These are phyloP conservation scores for Mya arenaria DNA, from an alignment of 1,140 invertebrate genomes.

Conservation along the genomic window DNA sequence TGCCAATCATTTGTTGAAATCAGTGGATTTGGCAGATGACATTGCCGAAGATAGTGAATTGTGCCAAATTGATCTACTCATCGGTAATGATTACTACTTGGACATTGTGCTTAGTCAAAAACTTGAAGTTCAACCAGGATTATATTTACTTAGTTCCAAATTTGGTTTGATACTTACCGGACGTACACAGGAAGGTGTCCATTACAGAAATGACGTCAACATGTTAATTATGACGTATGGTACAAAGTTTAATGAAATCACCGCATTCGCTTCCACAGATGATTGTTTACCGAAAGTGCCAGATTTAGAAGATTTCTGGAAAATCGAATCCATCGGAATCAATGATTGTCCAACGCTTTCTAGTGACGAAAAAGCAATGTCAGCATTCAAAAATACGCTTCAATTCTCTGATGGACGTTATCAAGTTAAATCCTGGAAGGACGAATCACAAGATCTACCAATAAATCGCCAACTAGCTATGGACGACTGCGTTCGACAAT, in stretches of 20 bases:
- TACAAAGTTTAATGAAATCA: too few relatives aligned
- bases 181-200: too few relatives aligned
- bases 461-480: slow-evolving; percentile 9
- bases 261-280: too few relatives aligned
- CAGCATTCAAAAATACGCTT: background rate
- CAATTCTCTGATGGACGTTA: background rate
- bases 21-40: background rate
- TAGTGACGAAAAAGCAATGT: background rate
- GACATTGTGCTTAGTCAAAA: background rate
- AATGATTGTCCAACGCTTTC: too few relatives aligned
- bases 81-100: slow-evolving; percentile 26
- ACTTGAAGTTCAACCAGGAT: background rate
- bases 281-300: too few relatives aligned
- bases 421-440: slow-evolving; percentile 6
- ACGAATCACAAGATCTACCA: background rate
- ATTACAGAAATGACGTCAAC: too few relatives aligned
- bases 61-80: background rate
- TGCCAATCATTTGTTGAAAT: background rate
- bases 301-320: too few relatives aligned
- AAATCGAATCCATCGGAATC: too few relatives aligned
- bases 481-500: background rate
- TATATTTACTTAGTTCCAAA: background rate
- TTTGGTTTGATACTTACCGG: too few relatives aligned
- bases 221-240: too few relatives aligned
- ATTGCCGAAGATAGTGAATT: background rate